These are phyloP conservation scores for Coregonus sp. DNA, from an alignment of 2,797 vertebrate species.

Conservation along the genomic window DNA sequence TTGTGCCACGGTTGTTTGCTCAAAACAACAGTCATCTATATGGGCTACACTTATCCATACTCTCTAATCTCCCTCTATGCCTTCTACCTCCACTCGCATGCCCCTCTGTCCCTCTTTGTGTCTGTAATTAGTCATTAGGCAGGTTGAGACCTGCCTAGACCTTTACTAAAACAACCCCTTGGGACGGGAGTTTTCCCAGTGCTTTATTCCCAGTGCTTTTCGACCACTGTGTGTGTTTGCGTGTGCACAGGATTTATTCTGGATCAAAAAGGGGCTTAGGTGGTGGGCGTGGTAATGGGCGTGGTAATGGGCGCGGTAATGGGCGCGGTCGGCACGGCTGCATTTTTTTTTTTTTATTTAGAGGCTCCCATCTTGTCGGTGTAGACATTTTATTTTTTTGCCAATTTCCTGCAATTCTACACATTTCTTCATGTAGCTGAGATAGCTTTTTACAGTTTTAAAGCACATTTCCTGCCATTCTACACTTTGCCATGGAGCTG, in stretches of 20 bases:
- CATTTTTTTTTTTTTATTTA: too few relatives aligned
- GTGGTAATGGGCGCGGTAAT: too few relatives aligned
- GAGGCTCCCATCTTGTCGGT: too few relatives aligned
- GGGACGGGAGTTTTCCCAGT: conserved; percentile 63
- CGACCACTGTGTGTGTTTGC: not conserved
- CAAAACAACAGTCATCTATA: not conserved
- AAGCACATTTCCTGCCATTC: too few relatives aligned
- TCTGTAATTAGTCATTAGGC: conserved; percentile 52
- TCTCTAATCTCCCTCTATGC: conserved; percentile 33
- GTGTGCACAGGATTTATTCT: not conserved
- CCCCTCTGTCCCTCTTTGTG: conserved; percentile 45
- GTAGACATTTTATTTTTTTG: too few relatives aligned
- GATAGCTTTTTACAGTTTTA: too few relatives aligned
- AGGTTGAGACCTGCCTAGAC: conserved; percentile 67
- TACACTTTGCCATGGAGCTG: too few relatives aligned
- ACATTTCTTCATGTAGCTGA: too few relatives aligned
- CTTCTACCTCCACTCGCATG: conserved; percentile 50
- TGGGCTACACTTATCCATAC: conserved; percentile 14
- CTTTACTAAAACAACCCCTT: conserved; percentile 51
- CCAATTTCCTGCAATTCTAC: too few relatives aligned
- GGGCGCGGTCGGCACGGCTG: too few relatives aligned
- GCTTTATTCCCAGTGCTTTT: conserved; percentile 18
- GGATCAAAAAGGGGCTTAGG: too few relatives aligned
- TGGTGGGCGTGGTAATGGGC: too few relatives aligned
- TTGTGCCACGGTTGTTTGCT: not conserved